Evolutionary conservation across 2,797 vertebrate genomes (phyloP), one percentile per base, ranked within the genome.

Genomic region (Chelmon rostratus): DNA sequence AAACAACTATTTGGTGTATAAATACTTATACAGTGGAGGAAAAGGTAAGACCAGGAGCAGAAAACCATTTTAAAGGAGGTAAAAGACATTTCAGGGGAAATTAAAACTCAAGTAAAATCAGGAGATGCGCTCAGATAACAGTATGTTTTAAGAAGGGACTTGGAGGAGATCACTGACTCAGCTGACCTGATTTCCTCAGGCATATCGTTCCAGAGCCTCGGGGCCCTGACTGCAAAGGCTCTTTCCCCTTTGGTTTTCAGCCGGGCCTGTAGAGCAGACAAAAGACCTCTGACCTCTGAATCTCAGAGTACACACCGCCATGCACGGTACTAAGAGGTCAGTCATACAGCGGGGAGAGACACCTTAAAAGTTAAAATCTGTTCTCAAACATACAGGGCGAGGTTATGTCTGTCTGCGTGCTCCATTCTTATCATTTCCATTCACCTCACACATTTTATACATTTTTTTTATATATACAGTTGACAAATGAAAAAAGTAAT

Each of bases 401-500:
- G 28, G 31, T 31, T 12, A 12, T 5, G 6, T 7, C 47, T n/a
- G 8, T 49, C 9, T 46, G 3, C 9, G 1, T 46, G 37, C 37
- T 8, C 37, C 8, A 4, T 37, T 37, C 37, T 37, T 37, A 37
- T 8, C 4, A 37, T 37, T 8, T 46, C 15, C 31, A 18, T 70
- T 65, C 8, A 42, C 64, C 68, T 37, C 7, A 16, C 10, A 21
- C 12, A 61, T 68, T 50, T 74, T 11, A 49, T 73, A 23, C 61
- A 83, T 85, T 47, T 80, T 50, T n/a, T n/a, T n/a, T n/a, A n/a
- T 82, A 70, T 42, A 71, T 65, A 33, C 21, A 21, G 7, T 4
- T 31, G 18, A 72, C 37, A 65, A 69, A 75, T 65, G 19, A 54
- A 53, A 38, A 44, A 73, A 73, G 19, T 6, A 23, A 47, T 73